A percentile compares a stretch with the other conserved stretches of the same genome.
Evolutionary conservation across 2,888 invertebrate species (phyloP).

Genomic region (Agriopis aurantiaria): DNA sequence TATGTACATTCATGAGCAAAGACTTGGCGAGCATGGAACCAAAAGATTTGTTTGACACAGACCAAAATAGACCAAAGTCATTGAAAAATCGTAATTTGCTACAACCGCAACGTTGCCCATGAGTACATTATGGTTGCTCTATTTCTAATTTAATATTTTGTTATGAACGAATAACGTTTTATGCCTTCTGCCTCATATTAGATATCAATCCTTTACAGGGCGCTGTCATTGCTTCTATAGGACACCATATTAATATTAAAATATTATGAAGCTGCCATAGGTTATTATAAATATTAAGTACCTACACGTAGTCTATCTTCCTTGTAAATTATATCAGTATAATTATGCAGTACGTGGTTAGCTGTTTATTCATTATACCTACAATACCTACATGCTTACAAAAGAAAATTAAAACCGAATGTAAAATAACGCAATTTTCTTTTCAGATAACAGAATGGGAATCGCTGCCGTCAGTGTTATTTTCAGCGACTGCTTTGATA

Average conservation of each 20-base stretch:
- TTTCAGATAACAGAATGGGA: slow-evolving; percentile 63
- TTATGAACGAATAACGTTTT: too few relatives aligned
- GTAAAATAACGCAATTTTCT: slow-evolving; percentile 22
- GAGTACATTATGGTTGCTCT: background rate
- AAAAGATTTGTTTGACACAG: background rate
- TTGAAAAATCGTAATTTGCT: too few relatives aligned
- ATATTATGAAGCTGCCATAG: too few relatives aligned
- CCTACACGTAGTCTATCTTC: too few relatives aligned
- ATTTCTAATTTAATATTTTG: background rate
- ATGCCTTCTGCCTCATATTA: background rate
- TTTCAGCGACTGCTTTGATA: slow-evolving; percentile 63
- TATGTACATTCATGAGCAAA: too few relatives aligned
- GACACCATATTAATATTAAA: too few relatives aligned
- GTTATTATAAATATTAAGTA: too few relatives aligned
- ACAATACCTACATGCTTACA: background rate
- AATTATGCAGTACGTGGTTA: too few relatives aligned
- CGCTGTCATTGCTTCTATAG: too few relatives aligned
- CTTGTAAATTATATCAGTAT: too few relatives aligned
- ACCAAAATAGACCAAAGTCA: slow-evolving; percentile 2
- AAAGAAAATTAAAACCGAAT: background rate
- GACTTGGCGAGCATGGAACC: slow-evolving; percentile 3
- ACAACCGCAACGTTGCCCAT: too few relatives aligned
- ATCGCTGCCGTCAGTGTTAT: slow-evolving; percentile 68
- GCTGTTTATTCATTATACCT: too few relatives aligned
- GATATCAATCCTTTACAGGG: background rate